These are phyloP conservation scores for Drosophila kanapiae DNA, from an alignment of 1,140 invertebrate species.

Conservation along the genomic window DNA sequence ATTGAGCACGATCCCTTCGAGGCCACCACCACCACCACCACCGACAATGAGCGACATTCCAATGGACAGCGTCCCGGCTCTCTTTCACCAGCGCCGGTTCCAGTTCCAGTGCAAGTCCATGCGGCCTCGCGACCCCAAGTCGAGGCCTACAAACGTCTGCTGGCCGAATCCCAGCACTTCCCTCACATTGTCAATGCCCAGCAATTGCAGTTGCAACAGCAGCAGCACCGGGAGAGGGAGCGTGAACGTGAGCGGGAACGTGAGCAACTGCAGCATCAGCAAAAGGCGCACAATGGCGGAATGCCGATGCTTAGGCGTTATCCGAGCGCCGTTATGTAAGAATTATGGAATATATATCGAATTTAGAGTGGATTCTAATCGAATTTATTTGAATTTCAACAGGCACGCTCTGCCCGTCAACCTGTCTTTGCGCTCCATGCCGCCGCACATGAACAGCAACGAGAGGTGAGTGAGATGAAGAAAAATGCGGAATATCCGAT, in stretches of 20 bases:
- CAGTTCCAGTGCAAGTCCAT: constrained; percentile 32
- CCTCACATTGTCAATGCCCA: constrained; percentile 74
- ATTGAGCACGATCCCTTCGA: constrained; percentile 42
- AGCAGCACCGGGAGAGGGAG: constrained; percentile 49
- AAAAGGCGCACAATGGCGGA: constrained; percentile 68
- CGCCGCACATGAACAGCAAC: constrained; percentile 70
- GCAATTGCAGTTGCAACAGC: constrained; percentile 68
- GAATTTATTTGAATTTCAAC: not conserved
- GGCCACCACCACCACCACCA: constrained; percentile 42
- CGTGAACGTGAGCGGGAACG: constrained; percentile 55
- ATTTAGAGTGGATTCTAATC: not conserved
- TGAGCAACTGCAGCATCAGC: constrained; percentile 59
- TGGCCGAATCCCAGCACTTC: constrained; percentile 66
- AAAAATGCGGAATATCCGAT: too few relatives aligned
- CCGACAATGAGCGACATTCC: constrained; percentile 46
- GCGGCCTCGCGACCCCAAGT: constrained; percentile 58
- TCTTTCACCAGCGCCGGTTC: constrained; percentile 17
- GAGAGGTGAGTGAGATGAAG: constrained; percentile 66
- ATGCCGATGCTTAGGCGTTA: constrained; percentile 71
- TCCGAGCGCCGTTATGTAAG: constrained; percentile 73
- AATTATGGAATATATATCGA: not conserved
- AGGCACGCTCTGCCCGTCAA: constrained; percentile 78
- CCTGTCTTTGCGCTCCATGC: constrained; percentile 74
- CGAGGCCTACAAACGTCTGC: constrained; percentile 65
- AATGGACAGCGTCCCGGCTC: constrained; percentile 37